These are phyloP conservation scores for Pelobates fuscus DNA, from an alignment of 2,113 vertebrate genomes.

Conservation along the genomic window DNA sequence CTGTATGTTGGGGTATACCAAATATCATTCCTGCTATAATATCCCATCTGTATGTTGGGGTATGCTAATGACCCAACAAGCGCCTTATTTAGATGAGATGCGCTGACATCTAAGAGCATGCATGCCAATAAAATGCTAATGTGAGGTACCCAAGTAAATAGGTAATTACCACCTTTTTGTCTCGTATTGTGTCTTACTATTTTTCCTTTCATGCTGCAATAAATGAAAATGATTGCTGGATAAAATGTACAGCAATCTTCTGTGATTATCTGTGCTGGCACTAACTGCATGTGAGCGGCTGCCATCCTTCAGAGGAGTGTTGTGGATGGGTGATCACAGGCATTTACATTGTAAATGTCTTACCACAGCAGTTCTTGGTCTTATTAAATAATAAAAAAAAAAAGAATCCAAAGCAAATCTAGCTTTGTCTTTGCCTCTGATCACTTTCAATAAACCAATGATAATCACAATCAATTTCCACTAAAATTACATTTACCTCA, in stretches of 20 bases:
- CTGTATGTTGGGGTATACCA: too few relatives aligned
- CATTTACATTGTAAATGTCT: slow-evolving; percentile 47
- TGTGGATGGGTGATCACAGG: slow-evolving; percentile 40
- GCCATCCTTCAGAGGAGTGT: slow-evolving; percentile 30
- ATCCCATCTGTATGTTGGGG: neutral
- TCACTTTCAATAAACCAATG: neutral
- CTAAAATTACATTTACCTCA: too few relatives aligned
- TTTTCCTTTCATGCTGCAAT: slow-evolving; percentile 45
- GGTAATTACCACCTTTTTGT: slow-evolving; percentile 47
- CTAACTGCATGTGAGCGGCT: slow-evolving; percentile 8
- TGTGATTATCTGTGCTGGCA: slow-evolving; percentile 44
- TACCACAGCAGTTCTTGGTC: slow-evolving; percentile 14
- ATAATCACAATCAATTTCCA: neutral
- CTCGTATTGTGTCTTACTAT: slow-evolving; percentile 17
- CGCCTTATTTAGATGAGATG: slow-evolving; percentile 9
- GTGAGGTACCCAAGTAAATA: slow-evolving; percentile 35
- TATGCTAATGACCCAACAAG: slow-evolving; percentile 23
- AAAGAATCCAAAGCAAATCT: slow-evolving; percentile 10
- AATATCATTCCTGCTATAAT: too few relatives aligned
- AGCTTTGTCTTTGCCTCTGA: neutral
- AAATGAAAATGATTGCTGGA: slow-evolving; percentile 49
- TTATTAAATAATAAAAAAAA: slow-evolving; percentile 9
- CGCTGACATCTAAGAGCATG: slow-evolving; percentile 29
- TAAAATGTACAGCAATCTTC: slow-evolving; percentile 49
- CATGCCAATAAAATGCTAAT: slow-evolving; percentile 42